Evolutionary conservation across 2,113 vertebrate genomes (phyloP), one percentile per base, ranked within the genome.

Genomic region (Myotis brandtii): DNA sequence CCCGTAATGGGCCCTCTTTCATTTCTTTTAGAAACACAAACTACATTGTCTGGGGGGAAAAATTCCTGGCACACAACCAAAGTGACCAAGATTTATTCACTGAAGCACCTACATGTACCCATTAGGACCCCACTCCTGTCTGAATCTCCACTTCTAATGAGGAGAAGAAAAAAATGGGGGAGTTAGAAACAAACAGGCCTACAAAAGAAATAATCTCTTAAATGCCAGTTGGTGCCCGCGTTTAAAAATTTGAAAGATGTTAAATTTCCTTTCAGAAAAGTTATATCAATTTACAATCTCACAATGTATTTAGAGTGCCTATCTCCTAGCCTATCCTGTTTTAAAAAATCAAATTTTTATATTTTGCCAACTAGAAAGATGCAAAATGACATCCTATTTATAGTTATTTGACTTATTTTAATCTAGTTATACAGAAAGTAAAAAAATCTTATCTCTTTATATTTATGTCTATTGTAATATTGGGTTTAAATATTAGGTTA

Each of bases 321-420:
- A 12, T 50, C 14, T 37, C 34, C 12, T 52, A 91, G 6, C 48
- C 34, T 69, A 56, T 83, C 32, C 5, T 70, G 32, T 59, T 83
- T 81, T 93, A 37, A n/a, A 88, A 88, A 88, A 64, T 40, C 30
- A 89, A 95, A 76, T 1, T 81, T 90, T 37, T 76, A 50, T 75
- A 79, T 86, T 93, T 91, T 95, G 40, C n/a, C 40, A 79, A 91
- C 10, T 48, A 72, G 62, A 88, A 77, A 67, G 3, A 13, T 73
- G 7, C 1, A 56, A 84, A 95, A 91, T 82, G 11, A n/a, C 16
- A 59, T 54, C 18, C 52, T 75, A 70, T 77, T 62, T 46, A 73
- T 56, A 81, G 66, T 86, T 70, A 30, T 73, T 96, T 84, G 54
- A 59, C n/a, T 93, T 66, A 77, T 30, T 86, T 79, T 90, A 54